A percentile compares a stretch with the other conserved stretches of the same genome.
Conservation (phyloP, 2,888 invertebrate species). For the Drosophila eohydei region DNA sequence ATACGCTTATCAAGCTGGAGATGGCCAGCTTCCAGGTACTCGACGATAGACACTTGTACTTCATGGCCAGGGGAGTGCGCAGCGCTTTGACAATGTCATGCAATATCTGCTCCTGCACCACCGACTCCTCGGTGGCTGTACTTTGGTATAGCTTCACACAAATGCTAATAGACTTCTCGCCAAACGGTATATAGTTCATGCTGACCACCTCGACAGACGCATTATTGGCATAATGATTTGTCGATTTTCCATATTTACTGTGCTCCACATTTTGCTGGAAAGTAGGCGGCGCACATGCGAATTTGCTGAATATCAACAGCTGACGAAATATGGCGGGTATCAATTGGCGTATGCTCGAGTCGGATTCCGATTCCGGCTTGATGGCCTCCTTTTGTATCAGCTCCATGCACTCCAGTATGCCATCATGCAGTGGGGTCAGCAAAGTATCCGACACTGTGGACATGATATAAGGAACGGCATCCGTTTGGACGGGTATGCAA, state of each 20-base stretch:
- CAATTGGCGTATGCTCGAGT: constrained; percentile 87
- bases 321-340: constrained; percentile 89
- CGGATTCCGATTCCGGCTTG: constrained; percentile 85
- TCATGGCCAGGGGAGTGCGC: constrained; percentile 90
- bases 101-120: constrained; percentile 90
- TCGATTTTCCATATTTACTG: constrained; percentile 86
- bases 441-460: constrained; percentile 92
- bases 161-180: constrained; percentile 91
- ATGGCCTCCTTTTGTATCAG: constrained; percentile 92
- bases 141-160: constrained; percentile 91
- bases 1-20: constrained; percentile 90
- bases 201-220: constrained; percentile 90
- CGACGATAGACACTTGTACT: constrained; percentile 92
- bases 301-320: constrained; percentile 88
- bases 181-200: constrained; percentile 94
- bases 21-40: constrained; percentile 94
- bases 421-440: constrained; percentile 93
- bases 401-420: constrained; percentile 94
- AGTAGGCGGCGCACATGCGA: constrained; percentile 89
- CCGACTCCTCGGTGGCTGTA: constrained; percentile 89
- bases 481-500: constrained; percentile 92
- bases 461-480: constrained; percentile 92
- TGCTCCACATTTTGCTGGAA: constrained; percentile 84
- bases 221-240: constrained; percentile 81
- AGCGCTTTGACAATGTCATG: constrained; percentile 89